A percentile compares a stretch with the other conserved stretches of the same genome.
These are phyloP conservation scores for Drymodes brunneopygia DNA, from an alignment of 2,113 vertebrate species.

Conservation along the genomic window DNA sequence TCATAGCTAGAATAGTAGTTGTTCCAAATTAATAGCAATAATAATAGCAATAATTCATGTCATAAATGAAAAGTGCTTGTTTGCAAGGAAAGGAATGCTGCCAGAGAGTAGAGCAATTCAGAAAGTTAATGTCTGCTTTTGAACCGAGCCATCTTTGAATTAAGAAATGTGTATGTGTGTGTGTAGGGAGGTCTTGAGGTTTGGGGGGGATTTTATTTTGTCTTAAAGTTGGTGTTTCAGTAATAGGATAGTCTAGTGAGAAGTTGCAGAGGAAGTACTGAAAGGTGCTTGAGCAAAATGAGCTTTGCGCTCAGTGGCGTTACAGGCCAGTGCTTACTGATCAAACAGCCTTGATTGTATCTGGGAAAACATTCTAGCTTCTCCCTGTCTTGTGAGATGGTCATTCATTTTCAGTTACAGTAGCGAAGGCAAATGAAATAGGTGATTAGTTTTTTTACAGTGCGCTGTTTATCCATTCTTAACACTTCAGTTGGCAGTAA, in stretches of 20 bases:
- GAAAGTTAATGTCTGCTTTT: neutral
- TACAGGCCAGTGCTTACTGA: neutral
- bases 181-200: neutral
- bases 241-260: neutral
- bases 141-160: neutral
- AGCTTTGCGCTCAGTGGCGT: neutral
- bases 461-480: conserved; percentile 12
- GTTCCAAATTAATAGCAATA: neutral
- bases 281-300: neutral
- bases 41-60: neutral
- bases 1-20: neutral
- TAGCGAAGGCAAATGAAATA: neutral
- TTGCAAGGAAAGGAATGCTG: neutral
- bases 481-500: conserved; percentile 17
- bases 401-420: neutral
- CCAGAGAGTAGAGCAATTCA: neutral
- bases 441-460: neutral
- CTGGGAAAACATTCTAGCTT: neutral
- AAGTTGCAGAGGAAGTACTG: neutral
- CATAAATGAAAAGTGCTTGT: neutral
- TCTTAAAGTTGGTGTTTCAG: neutral
- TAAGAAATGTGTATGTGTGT: neutral
- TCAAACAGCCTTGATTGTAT: neutral
- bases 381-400: neutral
- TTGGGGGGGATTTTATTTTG: neutral